phyloP scores from a whole-genome alignment of 2,113 vertebrate genomes.

The Bambusicola thoracicus region DNA sequence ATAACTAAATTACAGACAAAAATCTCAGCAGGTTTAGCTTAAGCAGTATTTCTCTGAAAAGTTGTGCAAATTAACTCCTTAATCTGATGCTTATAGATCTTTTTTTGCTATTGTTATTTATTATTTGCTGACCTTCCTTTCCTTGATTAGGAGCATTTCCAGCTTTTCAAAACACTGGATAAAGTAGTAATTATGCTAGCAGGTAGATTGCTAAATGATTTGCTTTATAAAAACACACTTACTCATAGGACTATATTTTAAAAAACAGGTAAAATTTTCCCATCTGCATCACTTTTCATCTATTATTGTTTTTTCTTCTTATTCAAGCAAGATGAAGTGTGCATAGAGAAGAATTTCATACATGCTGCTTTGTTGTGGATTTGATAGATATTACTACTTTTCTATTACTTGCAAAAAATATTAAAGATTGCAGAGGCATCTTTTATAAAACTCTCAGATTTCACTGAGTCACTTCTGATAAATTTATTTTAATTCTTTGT shows the following conservation, averaged over 20 bases:
- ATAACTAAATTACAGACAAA: neutral
- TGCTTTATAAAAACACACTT: neutral
- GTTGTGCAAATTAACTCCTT: neutral
- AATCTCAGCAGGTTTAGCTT: neutral
- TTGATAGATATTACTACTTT: neutral
- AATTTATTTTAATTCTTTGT: neutral
- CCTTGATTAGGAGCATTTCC: neutral
- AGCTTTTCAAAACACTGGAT: neutral
- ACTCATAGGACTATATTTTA: neutral
- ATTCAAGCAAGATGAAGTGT: neutral
- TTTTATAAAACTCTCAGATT: neutral
- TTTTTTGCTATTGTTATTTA: neutral
- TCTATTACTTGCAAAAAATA: neutral
- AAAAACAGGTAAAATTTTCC: neutral
- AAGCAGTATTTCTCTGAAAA: neutral
- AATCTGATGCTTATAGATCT: neutral
- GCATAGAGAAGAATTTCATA: neutral
- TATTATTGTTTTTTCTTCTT: neutral
- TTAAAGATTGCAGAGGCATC: neutral
- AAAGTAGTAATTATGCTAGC: neutral
- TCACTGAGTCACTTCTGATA: neutral
- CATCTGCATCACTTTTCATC: neutral
- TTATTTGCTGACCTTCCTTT: neutral
- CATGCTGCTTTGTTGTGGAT: accelerated
- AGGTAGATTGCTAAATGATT: neutral